Evolutionary conservation across 1,140 invertebrate genomes (phyloP), one percentile per base, ranked within the genome.

Genomic region (Cataglyphis hispanica): DNA sequence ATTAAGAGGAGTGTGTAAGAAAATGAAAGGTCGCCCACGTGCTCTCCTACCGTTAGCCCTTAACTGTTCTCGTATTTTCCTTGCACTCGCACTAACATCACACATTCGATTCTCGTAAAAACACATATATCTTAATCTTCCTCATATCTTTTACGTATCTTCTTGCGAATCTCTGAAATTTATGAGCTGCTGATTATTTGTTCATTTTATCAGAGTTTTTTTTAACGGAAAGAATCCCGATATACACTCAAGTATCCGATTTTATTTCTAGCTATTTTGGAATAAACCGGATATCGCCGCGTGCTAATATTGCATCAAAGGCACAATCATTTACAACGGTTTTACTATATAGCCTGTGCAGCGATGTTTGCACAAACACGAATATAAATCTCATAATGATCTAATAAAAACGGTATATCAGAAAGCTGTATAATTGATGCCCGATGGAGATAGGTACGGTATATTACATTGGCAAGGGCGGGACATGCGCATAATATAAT

Each of bases 11-110:
- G 66, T 43, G 53, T 25, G 53, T 72, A 56, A 60, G 67, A 72
- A 61, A 83, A 34, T 63, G 63, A 63, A 69, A 80, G 63, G 46
- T 50, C 63, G 78, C 8, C 16, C 75, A 25, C 53, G 53, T 25
- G 40, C 53, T 83, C 53, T n/a, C n/a, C n/a, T 74, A 83, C 78
- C 78, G 78, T 83, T 83, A 83, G 27, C 25, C 67, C 27, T 61
- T 58, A 60, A 61, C 53, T 60, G 46, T 58, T 67, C 63, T 56
- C 16, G 13, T 19, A 50, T 50, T 58, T 58, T 56, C 31, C 46
- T n/a, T 37, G 34, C 31, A 56, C 46, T 53, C 43, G 46, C 13
- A 66, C 76, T n/a, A n/a, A 11, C 19, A 27, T n/a, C 19, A 31
- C n/a, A 40, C 63, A 10, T n/a, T 80, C 19, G 22, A 13, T 67